Percentiles rank a stretch among this genome's conserved stretches.
These are phyloP conservation scores for Drosophila mimetica DNA, from an alignment of 2,888 invertebrate species.

Conservation along the genomic window DNA sequence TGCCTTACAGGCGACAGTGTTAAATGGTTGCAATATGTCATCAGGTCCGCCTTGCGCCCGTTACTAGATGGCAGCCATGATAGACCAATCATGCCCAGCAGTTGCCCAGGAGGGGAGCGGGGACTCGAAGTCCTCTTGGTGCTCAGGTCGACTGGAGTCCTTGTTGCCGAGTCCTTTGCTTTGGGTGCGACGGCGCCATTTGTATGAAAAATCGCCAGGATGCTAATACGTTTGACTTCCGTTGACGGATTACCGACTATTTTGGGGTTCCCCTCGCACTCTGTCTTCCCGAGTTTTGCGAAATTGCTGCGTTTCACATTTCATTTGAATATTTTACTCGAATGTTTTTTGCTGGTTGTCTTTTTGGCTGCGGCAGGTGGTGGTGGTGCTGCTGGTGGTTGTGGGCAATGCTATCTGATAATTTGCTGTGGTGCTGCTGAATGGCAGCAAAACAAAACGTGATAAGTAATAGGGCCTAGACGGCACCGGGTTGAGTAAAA, in stretches of 20 bases:
- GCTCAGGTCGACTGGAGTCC: constrained; percentile 18
- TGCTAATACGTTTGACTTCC: constrained; percentile 84
- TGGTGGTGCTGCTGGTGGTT: constrained; percentile 12
- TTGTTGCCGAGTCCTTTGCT: constrained; percentile 25
- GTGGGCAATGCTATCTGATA: constrained; percentile 71
- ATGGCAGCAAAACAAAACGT: constrained; percentile 65
- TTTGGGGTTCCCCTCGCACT: constrained; percentile 51
- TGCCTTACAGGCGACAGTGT: constrained; percentile 78
- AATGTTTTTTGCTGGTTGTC: constrained; percentile 48
- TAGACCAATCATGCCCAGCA: constrained; percentile 70
- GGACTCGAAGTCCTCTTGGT: constrained; percentile 13
- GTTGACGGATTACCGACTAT: constrained; percentile 83
- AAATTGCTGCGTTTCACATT: constrained; percentile 79
- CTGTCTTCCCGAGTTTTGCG: constrained; percentile 19
- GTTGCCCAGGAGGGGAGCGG: constrained; percentile 20
- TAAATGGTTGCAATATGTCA: constrained; percentile 83
- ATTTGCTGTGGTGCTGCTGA: constrained; percentile 64
- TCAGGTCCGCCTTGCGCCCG: constrained; percentile 65
- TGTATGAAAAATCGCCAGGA: constrained; percentile 83
- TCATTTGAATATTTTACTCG: constrained; percentile 78
- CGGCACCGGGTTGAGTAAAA: constrained; percentile 8
- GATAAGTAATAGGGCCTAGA: constrained; percentile 64
- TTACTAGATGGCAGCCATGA: constrained; percentile 71
- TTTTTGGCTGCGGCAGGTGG: constrained; percentile 35
- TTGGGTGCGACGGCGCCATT: constrained; percentile 73